These are phyloP conservation scores for Anas bahamensis DNA, from an alignment of 2,797 vertebrate species.

Conservation along the genomic window DNA sequence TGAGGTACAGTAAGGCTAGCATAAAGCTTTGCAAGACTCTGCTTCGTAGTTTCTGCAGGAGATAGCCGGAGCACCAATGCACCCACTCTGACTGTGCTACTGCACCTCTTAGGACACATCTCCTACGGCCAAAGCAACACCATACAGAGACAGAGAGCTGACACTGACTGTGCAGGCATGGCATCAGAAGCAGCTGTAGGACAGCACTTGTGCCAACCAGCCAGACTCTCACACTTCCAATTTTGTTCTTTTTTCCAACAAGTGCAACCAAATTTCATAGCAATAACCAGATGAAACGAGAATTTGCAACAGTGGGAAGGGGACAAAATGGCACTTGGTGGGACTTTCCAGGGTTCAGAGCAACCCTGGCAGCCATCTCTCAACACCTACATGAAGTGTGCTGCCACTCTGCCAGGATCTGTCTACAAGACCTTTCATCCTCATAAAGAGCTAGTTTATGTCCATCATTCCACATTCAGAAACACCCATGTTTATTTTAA, in stretches of 20 bases:
- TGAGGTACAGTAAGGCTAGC: neutral
- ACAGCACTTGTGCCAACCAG: fast-evolving
- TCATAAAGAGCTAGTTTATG: neutral
- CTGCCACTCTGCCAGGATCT: neutral
- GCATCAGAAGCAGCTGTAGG: neutral
- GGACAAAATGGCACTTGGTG: neutral
- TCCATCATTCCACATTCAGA: neutral
- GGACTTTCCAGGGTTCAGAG: neutral
- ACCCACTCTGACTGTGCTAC: neutral
- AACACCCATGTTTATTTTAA: neutral
- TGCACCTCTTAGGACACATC: neutral
- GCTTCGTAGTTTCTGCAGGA: neutral
- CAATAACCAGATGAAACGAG: neutral
- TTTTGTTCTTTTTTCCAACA: neutral
- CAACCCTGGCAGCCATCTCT: neutral
- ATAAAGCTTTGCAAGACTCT: neutral
- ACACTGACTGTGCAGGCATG: fast-evolving
- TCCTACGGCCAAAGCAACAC: neutral
- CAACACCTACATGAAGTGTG: neutral
- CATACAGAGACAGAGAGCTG: fast-evolving
- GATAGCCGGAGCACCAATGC: fast-evolving
- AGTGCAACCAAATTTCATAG: neutral
- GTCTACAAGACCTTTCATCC: neutral
- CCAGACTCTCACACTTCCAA: fast-evolving
- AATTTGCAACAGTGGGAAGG: neutral